Evolutionary conservation across 2,888 invertebrate species (phyloP).

Genomic region (Lordiphosa fenestrarum): DNA sequence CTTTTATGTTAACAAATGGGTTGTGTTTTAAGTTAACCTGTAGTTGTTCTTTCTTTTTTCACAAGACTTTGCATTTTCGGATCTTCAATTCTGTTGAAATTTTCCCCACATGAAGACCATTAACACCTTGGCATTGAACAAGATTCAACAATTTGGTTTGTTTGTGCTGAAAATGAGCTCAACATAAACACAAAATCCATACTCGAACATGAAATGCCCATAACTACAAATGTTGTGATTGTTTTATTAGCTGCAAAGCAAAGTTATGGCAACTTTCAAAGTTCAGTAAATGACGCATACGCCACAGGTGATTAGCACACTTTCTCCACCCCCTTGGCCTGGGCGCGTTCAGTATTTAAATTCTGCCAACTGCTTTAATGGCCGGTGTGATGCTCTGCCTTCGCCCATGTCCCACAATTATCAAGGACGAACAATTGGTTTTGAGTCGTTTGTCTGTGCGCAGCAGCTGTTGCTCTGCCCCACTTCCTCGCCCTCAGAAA

Average conservation of each 20-base stretch:
- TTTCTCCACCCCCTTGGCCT: not conserved
- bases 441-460: constrained; percentile 39
- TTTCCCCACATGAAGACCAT: not conserved
- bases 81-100: not conserved
- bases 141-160: no score
- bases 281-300: constrained; percentile 34
- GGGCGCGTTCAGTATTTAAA: constrained; percentile 4
- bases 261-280: no score
- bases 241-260: no score
- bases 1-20: no score
- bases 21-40: no score
- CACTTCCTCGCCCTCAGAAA: constrained; percentile 7
- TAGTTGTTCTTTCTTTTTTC: no score
- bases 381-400: constrained; percentile 3
- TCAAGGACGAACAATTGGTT: constrained; percentile 11
- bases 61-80: no score
- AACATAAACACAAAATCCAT: constrained; percentile 4
- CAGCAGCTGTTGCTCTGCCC: constrained; percentile 61
- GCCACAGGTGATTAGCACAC: not conserved
- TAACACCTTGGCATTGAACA: constrained; percentile 10
- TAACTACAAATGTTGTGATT: no score
- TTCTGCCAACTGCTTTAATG: constrained; percentile 5
- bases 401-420: constrained; percentile 1
- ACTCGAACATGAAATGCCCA: no score
- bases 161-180: constrained; percentile 7